These are phyloP conservation scores for Xestia sexstrigata DNA, from an alignment of 2,888 invertebrate genomes.

Conservation along the genomic window DNA sequence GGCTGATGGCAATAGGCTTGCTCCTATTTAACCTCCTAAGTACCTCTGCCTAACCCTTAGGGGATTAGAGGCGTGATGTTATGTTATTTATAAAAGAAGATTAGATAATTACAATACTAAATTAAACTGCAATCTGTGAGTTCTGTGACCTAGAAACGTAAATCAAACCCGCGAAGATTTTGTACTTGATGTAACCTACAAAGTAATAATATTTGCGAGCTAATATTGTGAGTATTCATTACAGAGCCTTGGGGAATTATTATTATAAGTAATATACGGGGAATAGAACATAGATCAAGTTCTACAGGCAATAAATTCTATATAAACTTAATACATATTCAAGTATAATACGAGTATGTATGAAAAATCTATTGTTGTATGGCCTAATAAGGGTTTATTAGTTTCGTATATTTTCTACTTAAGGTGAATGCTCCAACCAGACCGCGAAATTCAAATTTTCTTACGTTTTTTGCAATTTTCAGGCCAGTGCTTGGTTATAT, in stretches of 20 bases:
- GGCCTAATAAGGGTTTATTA: conserved; percentile 7
- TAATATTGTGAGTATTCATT: conserved; percentile 34
- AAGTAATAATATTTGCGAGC: conserved; percentile 45
- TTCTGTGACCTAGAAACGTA: conserved; percentile 42
- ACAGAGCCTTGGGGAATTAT: conserved; percentile 49
- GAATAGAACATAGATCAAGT: conserved; percentile 42
- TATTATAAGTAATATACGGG: conserved; percentile 36
- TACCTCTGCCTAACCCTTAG: no score
- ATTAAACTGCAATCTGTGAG: conserved; percentile 31
- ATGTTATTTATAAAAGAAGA: no score
- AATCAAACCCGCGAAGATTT: conserved; percentile 25
- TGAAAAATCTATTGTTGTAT: conserved; percentile 21
- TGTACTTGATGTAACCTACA: conserved; percentile 29
- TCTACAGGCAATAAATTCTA: not conserved
- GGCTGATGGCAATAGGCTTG: no score
- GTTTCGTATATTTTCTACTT: not conserved
- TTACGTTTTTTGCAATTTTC: no score
- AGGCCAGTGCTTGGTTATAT: no score
- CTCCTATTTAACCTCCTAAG: no score
- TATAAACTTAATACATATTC: conserved; percentile 18
- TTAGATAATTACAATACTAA: conserved; percentile 31
- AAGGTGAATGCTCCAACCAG: no score
- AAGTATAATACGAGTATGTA: conserved; percentile 6
- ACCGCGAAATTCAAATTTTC: no score
- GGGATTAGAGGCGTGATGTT: no score